Evolutionary conservation across 2,888 invertebrate species (phyloP), one percentile per base, ranked within the genome.

Genomic region (Conistra vaccinii): DNA sequence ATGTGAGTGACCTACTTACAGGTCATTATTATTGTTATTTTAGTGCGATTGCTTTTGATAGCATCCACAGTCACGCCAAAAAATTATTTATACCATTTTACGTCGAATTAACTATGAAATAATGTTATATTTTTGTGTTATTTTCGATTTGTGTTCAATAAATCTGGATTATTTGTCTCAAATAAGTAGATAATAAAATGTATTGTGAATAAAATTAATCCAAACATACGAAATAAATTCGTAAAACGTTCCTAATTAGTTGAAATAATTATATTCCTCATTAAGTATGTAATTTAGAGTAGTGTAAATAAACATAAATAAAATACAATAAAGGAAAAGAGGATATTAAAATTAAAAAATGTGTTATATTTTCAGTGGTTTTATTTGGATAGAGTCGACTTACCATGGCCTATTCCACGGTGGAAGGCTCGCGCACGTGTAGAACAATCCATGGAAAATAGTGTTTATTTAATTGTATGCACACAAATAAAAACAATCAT

Each of bases 381-480:
- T 95, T 95, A 95, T 94, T 95, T 90, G 83, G 87, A 92, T 93
- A 92, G 89, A 92, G 88, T 93, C 89, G 91, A 96, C 95, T 96
- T 94, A 95, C 96, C 96, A 96, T 94, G 95, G 95, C 92, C 94
- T 94, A 94, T 94, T 95, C 95, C 95, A 95, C 92, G 92, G 90
- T 91, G 92, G 91, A 89, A 92, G 90, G 92, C 94, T 95, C 95
- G 95, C 90, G 91, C 94, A 92, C 93, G 91, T 91, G 92, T 94
- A 94, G 94, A 94, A 95, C 93, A 94, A 93, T 95, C 95, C 96
- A 96, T 96, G 95, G 95, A 96, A 96, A 95, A 96, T 89, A 95
- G 93, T 92, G 89, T 90, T 93, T 91, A 91, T 94, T 94, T 94
- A 94, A 93, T 94, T 90, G 88, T 91, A 91, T 92, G 92, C 94